phyloP scores from a whole-genome alignment of 2,113 vertebrate species.

The Coreoperca whiteheadi region DNA sequence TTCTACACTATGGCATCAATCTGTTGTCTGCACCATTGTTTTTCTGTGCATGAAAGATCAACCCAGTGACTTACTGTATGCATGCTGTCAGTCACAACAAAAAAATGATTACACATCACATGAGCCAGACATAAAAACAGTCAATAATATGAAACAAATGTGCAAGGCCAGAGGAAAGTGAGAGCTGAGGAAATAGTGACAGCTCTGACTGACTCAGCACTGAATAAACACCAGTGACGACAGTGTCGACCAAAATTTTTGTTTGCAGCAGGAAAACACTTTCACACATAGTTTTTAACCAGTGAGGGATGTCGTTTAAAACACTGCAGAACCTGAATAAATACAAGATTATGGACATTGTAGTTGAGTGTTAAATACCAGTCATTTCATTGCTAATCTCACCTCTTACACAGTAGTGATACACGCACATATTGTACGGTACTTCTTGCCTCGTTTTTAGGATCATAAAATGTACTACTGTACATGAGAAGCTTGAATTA shows the following conservation, averaged over 20 bases:
- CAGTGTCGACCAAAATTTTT: background rate
- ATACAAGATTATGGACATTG: background rate
- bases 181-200: constrained; percentile 23
- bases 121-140: constrained; percentile 5
- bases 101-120: constrained; percentile 29
- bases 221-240: background rate
- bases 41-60: background rate
- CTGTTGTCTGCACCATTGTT: background rate
- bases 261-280: constrained; percentile 19
- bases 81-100: constrained; percentile 20
- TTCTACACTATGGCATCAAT: background rate
- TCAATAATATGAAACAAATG: constrained; percentile 33
- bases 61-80: background rate
- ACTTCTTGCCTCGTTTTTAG: background rate
- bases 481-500: background rate
- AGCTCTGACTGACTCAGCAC: constrained; percentile 28
- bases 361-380: background rate
- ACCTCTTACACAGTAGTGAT: background rate
- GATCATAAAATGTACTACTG: background rate
- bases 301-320: background rate
- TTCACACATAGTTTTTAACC: background rate
- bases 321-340: background rate
- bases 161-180: constrained; percentile 19
- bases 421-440: background rate
- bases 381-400: background rate